Conservation (phyloP, 1,140 invertebrate genomes). For the Spodoptera litura region DNA sequence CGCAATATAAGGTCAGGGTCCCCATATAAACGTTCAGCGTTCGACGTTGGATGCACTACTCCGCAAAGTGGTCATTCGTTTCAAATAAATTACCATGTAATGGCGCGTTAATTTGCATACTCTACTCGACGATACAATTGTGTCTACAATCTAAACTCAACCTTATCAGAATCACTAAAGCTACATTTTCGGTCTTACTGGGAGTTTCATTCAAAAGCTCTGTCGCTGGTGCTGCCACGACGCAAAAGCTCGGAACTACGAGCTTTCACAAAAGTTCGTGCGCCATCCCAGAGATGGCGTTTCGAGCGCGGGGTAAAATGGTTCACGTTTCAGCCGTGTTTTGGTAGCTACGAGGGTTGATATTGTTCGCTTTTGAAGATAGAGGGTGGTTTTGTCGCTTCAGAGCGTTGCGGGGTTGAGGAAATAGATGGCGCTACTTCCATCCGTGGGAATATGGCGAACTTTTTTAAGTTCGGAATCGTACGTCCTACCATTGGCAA, state of each 20-base stretch:
- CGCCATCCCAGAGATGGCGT: conserved; percentile 79
- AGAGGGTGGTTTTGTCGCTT: conserved; percentile 58
- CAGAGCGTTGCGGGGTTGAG: conserved; percentile 47
- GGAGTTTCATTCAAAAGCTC: conserved; percentile 81
- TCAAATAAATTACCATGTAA: conserved; percentile 87
- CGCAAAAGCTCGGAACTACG: conserved; percentile 70
- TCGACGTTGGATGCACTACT: conserved; percentile 79
- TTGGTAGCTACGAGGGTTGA: conserved; percentile 60
- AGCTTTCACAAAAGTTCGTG: conserved; percentile 74
- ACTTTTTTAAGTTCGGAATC: conserved; percentile 5
- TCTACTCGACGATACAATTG: conserved; percentile 67
- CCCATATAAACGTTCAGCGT: conserved; percentile 84
- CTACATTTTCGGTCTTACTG: conserved; percentile 54
- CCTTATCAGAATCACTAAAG: conserved; percentile 64
- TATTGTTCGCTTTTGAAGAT: conserved; percentile 52
- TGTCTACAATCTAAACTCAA: conserved; percentile 68
- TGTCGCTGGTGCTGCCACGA: conserved; percentile 60
- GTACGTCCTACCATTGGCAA: background rate
- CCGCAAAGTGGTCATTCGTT: conserved; percentile 87
- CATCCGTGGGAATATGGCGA: background rate
- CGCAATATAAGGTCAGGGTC: conserved; percentile 86
- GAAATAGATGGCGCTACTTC: conserved; percentile 69
- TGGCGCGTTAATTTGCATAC: conserved; percentile 86
- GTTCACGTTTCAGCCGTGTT: conserved; percentile 55
- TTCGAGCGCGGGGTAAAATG: conserved; percentile 50